Conservation (phyloP, 2,888 invertebrate species). For the Apamea epomidion region DNA sequence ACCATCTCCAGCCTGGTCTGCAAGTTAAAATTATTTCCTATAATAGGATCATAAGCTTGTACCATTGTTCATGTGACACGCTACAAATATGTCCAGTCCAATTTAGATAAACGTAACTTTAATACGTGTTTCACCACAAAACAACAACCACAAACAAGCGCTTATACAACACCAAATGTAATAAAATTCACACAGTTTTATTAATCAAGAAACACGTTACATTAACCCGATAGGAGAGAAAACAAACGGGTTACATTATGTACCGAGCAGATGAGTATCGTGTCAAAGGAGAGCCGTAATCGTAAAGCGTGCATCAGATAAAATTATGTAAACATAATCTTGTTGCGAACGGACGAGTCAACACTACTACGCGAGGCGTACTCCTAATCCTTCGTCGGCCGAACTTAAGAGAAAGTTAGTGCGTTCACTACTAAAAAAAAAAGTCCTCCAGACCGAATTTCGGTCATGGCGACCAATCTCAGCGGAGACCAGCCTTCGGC, state of each 20-base stretch:
- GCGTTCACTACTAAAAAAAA: neutral
- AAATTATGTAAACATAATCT: conserved; percentile 70
- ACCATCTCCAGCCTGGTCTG: too few relatives aligned
- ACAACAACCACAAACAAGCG: neutral
- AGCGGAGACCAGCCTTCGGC: neutral
- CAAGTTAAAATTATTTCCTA: neutral
- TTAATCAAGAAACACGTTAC: conserved; percentile 45
- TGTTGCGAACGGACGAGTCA: conserved; percentile 51
- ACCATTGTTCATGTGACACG: neutral
- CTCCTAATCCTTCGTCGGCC: neutral
- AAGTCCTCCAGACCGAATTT: neutral
- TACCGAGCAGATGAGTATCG: conserved; percentile 62
- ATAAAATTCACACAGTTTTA: conserved; percentile 41
- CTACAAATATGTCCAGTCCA: neutral
- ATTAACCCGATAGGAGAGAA: conserved; percentile 47
- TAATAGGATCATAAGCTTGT: too few relatives aligned
- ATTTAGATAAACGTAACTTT: conserved; percentile 22
- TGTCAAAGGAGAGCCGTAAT: conserved; percentile 60
- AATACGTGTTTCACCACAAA: conserved; percentile 8
- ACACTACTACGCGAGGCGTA: conserved; percentile 31
- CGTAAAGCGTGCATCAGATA: conserved; percentile 67
- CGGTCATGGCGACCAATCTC: neutral
- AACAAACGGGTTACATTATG: conserved; percentile 57
- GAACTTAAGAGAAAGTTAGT: neutral
- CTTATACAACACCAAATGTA: conserved; percentile 3